These are phyloP conservation scores for Aurelia aurita complex sp. Pacific DNA, from an alignment of 30 jellyfish, hydroid and myxozoan genomes.

Conservation along the genomic window DNA sequence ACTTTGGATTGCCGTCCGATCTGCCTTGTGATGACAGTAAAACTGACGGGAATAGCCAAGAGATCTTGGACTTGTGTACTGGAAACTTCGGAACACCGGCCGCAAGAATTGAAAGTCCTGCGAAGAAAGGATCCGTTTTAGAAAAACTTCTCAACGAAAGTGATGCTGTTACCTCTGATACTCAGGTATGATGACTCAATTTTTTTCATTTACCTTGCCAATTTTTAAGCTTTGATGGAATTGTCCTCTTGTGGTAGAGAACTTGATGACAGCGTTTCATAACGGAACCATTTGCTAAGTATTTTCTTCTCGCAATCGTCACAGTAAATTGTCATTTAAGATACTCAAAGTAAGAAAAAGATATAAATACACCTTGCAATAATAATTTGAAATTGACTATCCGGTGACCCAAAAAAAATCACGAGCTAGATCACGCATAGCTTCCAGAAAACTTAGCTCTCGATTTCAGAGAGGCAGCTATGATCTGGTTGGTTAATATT, in stretches of 20 bases:
- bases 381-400: no score
- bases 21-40: constrained; percentile 16
- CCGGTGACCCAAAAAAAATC: no score
- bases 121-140: neutral
- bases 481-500: no score
- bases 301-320: no score
- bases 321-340: no score
- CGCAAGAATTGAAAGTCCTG: neutral
- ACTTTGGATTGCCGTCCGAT: constrained; percentile 43
- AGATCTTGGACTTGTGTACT: constrained; percentile 40
- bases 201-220: neutral
- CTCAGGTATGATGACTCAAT: neutral
- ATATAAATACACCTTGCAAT: no score
- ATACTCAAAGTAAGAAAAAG: no score
- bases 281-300: no score
- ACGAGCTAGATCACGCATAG: no score
- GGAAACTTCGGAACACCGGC: constrained; percentile 37
- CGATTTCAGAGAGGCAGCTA: no score
- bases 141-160: neutral
- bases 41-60: constrained; percentile 8
- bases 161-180: neutral
- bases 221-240: neutral
- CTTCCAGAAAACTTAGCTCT: no score
- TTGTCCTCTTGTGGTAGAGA: neutral
- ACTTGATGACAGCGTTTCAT: neutral